Percentiles rank a stretch among this genome's conserved stretches.
Evolutionary conservation across 1,140 invertebrate genomes (phyloP).

Genomic region (Diprion similis): DNA sequence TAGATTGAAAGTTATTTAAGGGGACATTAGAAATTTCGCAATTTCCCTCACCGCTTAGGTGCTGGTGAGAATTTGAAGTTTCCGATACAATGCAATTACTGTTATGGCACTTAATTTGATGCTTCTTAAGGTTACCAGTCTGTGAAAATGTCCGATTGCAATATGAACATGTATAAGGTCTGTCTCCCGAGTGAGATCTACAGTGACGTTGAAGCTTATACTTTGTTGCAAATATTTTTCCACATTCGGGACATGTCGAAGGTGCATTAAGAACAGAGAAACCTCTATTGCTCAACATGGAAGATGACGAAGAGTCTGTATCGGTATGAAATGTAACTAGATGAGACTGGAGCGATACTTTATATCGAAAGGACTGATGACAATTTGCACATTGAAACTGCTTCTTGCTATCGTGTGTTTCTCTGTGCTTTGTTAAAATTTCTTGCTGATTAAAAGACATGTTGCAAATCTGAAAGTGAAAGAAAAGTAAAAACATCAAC

Average conservation of each 20-base stretch:
- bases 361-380: conserved; percentile 59
- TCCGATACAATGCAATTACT: conserved; percentile 19
- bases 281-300: conserved; percentile 25
- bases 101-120: conserved; percentile 54
- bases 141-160: conserved; percentile 67
- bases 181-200: conserved; percentile 63
- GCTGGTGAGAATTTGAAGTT: not conserved
- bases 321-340: conserved; percentile 54
- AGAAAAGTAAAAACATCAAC: no score
- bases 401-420: conserved; percentile 62
- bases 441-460: conserved; percentile 68
- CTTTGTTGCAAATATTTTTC: conserved; percentile 59
- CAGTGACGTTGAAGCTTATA: conserved; percentile 59
- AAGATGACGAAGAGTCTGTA: conserved; percentile 31
- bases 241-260: conserved; percentile 52
- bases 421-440: conserved; percentile 64
- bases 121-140: conserved; percentile 68
- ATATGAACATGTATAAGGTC: conserved; percentile 62
- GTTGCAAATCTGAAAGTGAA: conserved; percentile 62
- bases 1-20: conserved; percentile 42
- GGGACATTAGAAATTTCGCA: conserved; percentile 22
- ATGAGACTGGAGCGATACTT: conserved; percentile 57
- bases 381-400: conserved; percentile 66
- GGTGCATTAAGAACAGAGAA: conserved; percentile 31
- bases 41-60: conserved; percentile 16